Percentiles rank a stretch among this genome's conserved stretches.
Conservation (phyloP, 2,888 invertebrate species). For the Unio delphinus region DNA sequence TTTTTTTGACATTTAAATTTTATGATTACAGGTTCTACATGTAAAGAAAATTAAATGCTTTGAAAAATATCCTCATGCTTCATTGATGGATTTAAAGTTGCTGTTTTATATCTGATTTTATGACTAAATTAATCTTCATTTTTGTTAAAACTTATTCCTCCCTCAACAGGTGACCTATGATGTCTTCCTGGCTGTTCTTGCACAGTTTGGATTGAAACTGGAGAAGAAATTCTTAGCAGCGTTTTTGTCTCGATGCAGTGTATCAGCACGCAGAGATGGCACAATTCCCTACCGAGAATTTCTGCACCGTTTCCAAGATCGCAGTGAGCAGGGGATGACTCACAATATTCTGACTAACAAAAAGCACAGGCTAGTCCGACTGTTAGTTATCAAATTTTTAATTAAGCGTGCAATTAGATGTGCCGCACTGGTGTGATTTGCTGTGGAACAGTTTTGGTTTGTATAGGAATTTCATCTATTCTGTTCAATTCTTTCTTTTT, state of each 20-base stretch:
- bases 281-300: constrained; percentile 69
- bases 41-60: too few species aligned
- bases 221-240: constrained; percentile 66
- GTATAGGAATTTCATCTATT: too few species aligned
- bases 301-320: constrained; percentile 70
- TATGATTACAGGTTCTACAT: too few species aligned
- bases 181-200: constrained; percentile 64
- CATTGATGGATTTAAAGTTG: too few species aligned
- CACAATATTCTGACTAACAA: constrained; percentile 67
- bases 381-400: constrained; percentile 36
- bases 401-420: neutral
- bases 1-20: too few species aligned
- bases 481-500: too few species aligned
- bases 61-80: too few species aligned
- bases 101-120: too few species aligned
- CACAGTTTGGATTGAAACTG: constrained; percentile 58
- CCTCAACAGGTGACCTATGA: constrained; percentile 55
- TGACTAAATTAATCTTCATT: too few species aligned
- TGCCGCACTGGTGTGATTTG: too few species aligned
- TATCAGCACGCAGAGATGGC: constrained; percentile 56
- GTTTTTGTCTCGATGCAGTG: constrained; percentile 68
- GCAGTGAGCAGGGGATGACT: constrained; percentile 69
- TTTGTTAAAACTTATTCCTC: too few species aligned
- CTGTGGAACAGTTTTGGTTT: too few species aligned
- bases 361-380: constrained; percentile 64